A percentile compares a stretch with the other conserved stretches of the same genome.
phyloP scores from a whole-genome alignment of 2,888 invertebrate species.

The Platynereis dumerilii region DNA sequence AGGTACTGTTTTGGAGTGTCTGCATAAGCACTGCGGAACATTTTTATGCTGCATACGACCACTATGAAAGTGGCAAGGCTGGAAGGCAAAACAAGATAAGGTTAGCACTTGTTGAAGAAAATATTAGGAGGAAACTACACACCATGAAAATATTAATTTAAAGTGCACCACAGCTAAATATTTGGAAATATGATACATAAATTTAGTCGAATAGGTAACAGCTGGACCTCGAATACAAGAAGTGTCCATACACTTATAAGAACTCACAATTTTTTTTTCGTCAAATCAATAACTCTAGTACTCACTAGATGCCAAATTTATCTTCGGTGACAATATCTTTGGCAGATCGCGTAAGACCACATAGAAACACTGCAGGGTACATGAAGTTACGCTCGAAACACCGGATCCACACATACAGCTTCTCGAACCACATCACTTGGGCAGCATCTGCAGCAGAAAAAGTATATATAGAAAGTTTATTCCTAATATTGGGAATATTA shows the following conservation, averaged over 20 bases:
- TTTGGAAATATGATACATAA: too few species aligned
- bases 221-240: too few species aligned
- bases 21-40: slow-evolving; percentile 85
- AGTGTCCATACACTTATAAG: too few species aligned
- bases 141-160: too few species aligned
- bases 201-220: too few species aligned
- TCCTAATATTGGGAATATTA: too few species aligned
- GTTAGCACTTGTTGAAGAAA: too few species aligned
- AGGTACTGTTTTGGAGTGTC: slow-evolving; percentile 91
- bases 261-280: too few species aligned
- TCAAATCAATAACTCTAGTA: slow-evolving; percentile 23
- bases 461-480: too few species aligned
- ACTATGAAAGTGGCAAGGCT: slow-evolving; percentile 80
- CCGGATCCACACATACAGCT: slow-evolving; percentile 85
- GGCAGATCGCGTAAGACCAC: slow-evolving; percentile 86
- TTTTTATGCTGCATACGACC: slow-evolving; percentile 84
- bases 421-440: slow-evolving; percentile 94
- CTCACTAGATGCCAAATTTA: slow-evolving; percentile 74
- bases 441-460: slow-evolving; percentile 73
- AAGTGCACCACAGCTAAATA: too few species aligned
- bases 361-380: slow-evolving; percentile 89
- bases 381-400: slow-evolving; percentile 90
- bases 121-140: too few species aligned
- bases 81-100: slow-evolving; percentile 30
- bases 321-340: slow-evolving; percentile 71